Percentiles rank a stretch among this genome's conserved stretches.
phyloP scores from a whole-genome alignment of 2,888 invertebrate genomes.

The Ennomos erosarius region DNA sequence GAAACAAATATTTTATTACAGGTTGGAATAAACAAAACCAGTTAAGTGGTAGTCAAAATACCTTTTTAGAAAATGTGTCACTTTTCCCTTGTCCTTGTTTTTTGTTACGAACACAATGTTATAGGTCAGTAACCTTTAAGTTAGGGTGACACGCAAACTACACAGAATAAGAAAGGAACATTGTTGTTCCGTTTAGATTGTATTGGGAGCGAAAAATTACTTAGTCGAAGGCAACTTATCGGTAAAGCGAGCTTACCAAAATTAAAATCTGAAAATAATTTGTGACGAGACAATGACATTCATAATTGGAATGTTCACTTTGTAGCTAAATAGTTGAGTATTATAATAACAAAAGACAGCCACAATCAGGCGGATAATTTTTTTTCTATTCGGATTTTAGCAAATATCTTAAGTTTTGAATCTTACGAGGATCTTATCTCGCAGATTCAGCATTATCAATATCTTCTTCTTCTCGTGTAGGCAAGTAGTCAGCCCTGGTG shows the following conservation, averaged over 20 bases:
- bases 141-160: constrained; percentile 51
- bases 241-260: not conserved
- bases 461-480: too few species aligned
- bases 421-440: too few species aligned
- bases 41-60: constrained; percentile 11
- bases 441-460: too few species aligned
- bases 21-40: not conserved
- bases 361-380: too few species aligned
- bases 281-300: not conserved
- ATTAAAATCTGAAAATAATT: not conserved
- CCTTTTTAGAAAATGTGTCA: constrained; percentile 12
- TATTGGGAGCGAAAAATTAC: constrained; percentile 24
- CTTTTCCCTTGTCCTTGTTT: constrained; percentile 25
- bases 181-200: constrained; percentile 34
- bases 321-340: too few species aligned
- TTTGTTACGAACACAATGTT: constrained; percentile 38
- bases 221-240: constrained; percentile 4
- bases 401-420: too few species aligned
- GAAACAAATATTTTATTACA: too few species aligned
- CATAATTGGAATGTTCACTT: not conserved
- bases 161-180: constrained; percentile 41
- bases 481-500: too few species aligned
- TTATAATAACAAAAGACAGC: too few species aligned
- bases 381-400: too few species aligned
- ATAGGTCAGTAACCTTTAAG: constrained; percentile 46